Percentiles rank a stretch among this genome's conserved stretches.
phyloP scores from a whole-genome alignment of 2,797 vertebrate genomes.

The Oreortyx pictus region DNA sequence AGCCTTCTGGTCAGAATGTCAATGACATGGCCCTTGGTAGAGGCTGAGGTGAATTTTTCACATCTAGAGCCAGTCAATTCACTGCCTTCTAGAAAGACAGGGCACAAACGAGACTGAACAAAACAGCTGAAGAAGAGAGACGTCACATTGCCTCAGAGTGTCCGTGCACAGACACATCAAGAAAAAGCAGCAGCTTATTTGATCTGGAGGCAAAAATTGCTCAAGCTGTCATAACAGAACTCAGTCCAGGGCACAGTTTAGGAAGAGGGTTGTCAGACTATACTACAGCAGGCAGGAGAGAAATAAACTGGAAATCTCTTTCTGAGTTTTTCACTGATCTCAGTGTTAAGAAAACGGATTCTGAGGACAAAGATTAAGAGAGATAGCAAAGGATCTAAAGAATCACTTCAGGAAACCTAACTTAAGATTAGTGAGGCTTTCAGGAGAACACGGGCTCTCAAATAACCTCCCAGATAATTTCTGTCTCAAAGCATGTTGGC shows the following conservation, averaged over 20 bases:
- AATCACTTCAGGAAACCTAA: not conserved
- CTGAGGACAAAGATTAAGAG: conserved; percentile 13
- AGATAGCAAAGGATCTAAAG: not conserved
- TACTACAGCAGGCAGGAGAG: not conserved
- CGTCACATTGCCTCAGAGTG: not conserved
- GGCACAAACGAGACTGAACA: not conserved
- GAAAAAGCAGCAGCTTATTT: not conserved
- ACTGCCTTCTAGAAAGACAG: not conserved
- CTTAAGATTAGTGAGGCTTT: not conserved
- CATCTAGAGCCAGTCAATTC: not conserved
- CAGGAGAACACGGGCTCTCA: not conserved
- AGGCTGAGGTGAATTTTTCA: too few relatives aligned
- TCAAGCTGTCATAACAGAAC: not conserved
- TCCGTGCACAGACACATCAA: not conserved
- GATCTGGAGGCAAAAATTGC: not conserved
- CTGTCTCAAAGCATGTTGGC: not conserved
- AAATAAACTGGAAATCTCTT: not conserved
- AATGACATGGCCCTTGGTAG: not conserved
- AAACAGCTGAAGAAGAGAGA: not conserved
- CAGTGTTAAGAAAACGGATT: not conserved
- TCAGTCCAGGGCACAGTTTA: not conserved
- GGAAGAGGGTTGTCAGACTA: not conserved
- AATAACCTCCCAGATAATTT: not conserved
- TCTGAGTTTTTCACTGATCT: conserved; percentile 5
- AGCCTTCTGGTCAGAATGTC: not conserved